Conservation (phyloP, 2,113 vertebrate species). For the Stercorarius parasiticus region DNA sequence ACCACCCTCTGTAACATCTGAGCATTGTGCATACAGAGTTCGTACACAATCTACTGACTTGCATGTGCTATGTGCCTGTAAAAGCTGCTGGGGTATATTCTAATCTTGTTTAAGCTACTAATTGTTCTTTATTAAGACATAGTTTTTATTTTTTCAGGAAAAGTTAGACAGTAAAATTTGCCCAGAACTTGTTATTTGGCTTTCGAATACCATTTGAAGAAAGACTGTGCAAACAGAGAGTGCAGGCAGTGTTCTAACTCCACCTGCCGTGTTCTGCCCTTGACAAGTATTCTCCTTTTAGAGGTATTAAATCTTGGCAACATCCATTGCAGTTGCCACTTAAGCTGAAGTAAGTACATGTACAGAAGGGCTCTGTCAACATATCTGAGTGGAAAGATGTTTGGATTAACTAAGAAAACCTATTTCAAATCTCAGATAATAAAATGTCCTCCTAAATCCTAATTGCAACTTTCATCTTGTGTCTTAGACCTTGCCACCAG, state of each 20-base stretch:
- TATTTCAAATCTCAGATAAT: constrained; percentile 75
- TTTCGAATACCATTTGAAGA: neutral
- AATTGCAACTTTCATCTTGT: constrained; percentile 77
- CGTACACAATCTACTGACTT: neutral
- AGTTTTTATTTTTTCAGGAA: neutral
- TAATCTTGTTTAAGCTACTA: neutral
- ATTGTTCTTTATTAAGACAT: neutral
- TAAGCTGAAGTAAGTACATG: constrained; percentile 60
- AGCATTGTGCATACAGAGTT: neutral
- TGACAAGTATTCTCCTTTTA: constrained; percentile 34
- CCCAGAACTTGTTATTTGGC: neutral
- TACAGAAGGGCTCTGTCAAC: constrained; percentile 60
- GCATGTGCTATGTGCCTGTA: neutral
- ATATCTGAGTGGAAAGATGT: constrained; percentile 70
- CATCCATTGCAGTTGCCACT: constrained; percentile 49
- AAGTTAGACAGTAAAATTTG: neutral
- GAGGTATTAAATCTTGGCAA: constrained; percentile 62
- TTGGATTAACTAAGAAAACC: constrained; percentile 72
- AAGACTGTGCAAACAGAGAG: neutral
- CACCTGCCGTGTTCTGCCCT: neutral
- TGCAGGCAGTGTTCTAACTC: neutral
- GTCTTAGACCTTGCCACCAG: constrained; percentile 74
- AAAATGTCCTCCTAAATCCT: constrained; percentile 80
- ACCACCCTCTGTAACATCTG: neutral
- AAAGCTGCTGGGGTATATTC: neutral